Conservation (phyloP, 2,113 vertebrate species). For the Pholis gunnellus region DNA sequence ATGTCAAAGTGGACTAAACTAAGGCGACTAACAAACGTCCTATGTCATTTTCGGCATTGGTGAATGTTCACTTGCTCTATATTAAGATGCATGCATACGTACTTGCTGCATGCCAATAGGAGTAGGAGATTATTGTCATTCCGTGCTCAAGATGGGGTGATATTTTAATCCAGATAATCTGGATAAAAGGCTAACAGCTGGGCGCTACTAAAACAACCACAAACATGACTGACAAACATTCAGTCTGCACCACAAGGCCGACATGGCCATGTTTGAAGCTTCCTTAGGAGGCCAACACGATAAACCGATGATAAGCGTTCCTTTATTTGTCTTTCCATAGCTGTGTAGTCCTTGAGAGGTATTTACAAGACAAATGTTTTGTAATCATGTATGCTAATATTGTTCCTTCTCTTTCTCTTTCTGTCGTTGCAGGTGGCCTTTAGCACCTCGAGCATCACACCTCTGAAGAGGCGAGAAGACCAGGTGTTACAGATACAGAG, state of each 20-base stretch:
- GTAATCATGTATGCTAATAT: background rate
- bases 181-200: slow-evolving; percentile 26
- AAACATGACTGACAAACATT: background rate
- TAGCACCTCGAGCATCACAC: slow-evolving; percentile 34
- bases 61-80: slow-evolving; percentile 37
- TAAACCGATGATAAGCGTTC: slow-evolving; percentile 34
- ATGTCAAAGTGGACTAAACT: slow-evolving; percentile 55
- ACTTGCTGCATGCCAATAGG: slow-evolving; percentile 51
- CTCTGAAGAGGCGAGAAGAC: slow-evolving; percentile 49
- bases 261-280: slow-evolving; percentile 30
- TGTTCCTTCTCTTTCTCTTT: background rate
- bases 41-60: slow-evolving; percentile 35
- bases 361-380: background rate
- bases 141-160: background rate
- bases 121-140: slow-evolving; percentile 49
- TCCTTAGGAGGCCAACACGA: background rate
- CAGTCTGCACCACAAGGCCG: background rate
- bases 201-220: background rate
- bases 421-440: slow-evolving; percentile 64
- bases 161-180: slow-evolving; percentile 37
- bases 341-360: slow-evolving; percentile 10
- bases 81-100: slow-evolving; percentile 46
- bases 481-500: slow-evolving; percentile 38
- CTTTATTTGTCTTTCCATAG: background rate
- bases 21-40: slow-evolving; percentile 48